phyloP scores from a whole-genome alignment of 2,113 vertebrate species.

The Thinocorus orbignyianus region DNA sequence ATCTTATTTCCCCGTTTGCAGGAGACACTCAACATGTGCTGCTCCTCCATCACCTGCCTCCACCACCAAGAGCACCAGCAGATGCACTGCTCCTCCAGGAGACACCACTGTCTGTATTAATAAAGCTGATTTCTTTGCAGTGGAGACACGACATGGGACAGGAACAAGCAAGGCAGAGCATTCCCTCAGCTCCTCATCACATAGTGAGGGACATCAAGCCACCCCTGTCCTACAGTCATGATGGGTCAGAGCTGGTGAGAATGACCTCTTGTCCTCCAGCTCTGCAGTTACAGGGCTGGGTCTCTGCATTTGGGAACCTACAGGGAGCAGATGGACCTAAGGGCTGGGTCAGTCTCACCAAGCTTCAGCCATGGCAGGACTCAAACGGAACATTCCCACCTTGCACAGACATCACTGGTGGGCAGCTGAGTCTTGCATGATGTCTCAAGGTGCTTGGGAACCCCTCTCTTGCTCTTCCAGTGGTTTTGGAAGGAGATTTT shows the following conservation, averaged over 20 bases:
- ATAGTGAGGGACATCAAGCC: accelerated
- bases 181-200: not conserved
- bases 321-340: accelerated
- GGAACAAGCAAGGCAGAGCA: accelerated
- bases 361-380: accelerated
- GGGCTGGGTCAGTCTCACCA: accelerated
- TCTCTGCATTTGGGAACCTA: not conserved
- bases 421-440: not conserved
- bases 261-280: not conserved
- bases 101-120: not conserved
- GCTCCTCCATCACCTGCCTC: not conserved
- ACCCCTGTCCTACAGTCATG: not conserved
- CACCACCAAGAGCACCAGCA: accelerated
- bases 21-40: accelerated
- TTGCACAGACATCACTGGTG: accelerated
- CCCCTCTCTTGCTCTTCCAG: accelerated
- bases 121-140: not conserved
- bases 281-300: accelerated
- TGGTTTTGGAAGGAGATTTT: not conserved
- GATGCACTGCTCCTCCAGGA: accelerated
- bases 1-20: not conserved
- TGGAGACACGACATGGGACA: accelerated
- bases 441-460: not conserved
- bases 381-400: not conserved
- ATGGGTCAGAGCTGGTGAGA: not conserved